Evolutionary conservation across 2,797 vertebrate genomes (phyloP), one percentile per base, ranked within the genome.

Genomic region (Diceros bicornis): DNA sequence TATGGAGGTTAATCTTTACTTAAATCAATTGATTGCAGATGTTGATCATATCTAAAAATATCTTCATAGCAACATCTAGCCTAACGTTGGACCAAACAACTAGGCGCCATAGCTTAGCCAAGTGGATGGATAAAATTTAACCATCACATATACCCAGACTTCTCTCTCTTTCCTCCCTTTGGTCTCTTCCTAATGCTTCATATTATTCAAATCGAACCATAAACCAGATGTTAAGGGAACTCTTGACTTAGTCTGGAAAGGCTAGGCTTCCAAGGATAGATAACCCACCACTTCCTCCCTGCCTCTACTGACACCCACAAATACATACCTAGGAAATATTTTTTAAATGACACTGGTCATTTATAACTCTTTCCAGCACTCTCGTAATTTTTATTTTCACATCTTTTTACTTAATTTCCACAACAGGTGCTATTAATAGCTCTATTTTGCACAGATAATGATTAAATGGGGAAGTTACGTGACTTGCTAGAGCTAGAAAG

Each of bases 281-380:
- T 2, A 11, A 18, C 7, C 23, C 1, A 12, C 0, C n/a, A 4
- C 10, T 25, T n/a, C 4, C 13, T 82, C 17, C 69, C n/a, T 92
- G n/a, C 7, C 41, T 86, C 14, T 4, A 57, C 6, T 61, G 47
- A 75, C 6, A 29, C 1, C 11, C 52, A 34, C 21, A 86, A 71
- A 61, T 14, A 37, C 6, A 61, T 7, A 47, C 25, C 3, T 44
- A 29, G 17, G 16, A 64, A 37, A 37, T 50, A 25, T 44, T 71
- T 82, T 68, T 68, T 16, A 57, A 78, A 74, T 25, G 16, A 14
- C 21, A 34, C 32, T 41, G 68, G 13, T 0, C 13, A 74, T 44
- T n/a, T 61, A 11, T 34, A 77, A 25, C 18, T 32, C 16, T 23
- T 32, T n/a, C 29, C 0, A 59, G 21, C 62, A 66, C 13, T 82